Conservation (phyloP, 2,797 vertebrate species). For the Acipenser ruthenus region DNA sequence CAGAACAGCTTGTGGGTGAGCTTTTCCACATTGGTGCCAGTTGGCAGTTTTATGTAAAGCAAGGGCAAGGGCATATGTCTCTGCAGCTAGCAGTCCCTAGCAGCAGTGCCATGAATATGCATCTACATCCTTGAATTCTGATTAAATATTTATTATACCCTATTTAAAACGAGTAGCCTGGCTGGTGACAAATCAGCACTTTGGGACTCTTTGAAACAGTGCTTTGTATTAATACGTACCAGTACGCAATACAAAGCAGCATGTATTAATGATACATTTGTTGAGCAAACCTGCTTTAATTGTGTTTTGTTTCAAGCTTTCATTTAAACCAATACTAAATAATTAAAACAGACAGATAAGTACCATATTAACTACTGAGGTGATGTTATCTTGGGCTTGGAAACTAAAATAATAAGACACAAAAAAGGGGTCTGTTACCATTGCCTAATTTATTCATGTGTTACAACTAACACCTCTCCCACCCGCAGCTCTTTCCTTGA, state of each 20-base stretch:
- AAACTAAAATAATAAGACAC: too few relatives aligned
- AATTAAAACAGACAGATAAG: too few relatives aligned
- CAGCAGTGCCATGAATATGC: constrained; percentile 15
- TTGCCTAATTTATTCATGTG: too few relatives aligned
- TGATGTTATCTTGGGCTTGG: too few relatives aligned
- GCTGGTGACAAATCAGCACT: neutral
- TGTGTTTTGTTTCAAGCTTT: too few relatives aligned
- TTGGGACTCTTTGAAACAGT: neutral
- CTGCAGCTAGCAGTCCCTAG: neutral
- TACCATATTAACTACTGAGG: too few relatives aligned
- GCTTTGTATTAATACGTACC: neutral
- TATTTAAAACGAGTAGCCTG: constrained; percentile 4
- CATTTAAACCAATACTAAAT: too few relatives aligned
- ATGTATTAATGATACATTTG: neutral
- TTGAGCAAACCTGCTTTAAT: too few relatives aligned
- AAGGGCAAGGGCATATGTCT: neutral
- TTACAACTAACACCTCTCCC: too few relatives aligned
- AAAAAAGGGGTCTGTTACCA: too few relatives aligned
- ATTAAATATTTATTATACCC: constrained; percentile 15
- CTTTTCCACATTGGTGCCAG: neutral
- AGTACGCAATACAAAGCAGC: neutral
- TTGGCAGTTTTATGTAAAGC: neutral
- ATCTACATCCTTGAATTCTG: constrained; percentile 8
- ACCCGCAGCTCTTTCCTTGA: too few relatives aligned
- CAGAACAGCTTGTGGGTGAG: neutral